Evolutionary conservation across 2,113 vertebrate genomes (phyloP).

Genomic region (Alexandromys fortis): DNA sequence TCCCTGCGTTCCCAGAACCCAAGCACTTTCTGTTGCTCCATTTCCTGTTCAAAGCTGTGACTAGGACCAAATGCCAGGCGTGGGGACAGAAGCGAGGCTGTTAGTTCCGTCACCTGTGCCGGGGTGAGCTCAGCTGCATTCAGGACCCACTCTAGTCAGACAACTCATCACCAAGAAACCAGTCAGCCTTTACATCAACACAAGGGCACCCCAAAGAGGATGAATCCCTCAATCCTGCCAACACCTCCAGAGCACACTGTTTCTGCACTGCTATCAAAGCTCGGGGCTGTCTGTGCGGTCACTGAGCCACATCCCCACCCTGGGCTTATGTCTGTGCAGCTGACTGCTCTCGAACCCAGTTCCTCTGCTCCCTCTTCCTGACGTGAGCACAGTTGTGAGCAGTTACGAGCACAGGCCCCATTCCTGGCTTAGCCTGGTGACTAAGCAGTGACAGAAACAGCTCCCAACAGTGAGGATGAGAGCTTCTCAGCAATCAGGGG

Average conservation of each 20-base stretch:
- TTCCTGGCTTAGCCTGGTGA: not conserved
- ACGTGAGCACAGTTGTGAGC: too few species aligned
- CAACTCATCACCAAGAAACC: not conserved
- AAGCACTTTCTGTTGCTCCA: not conserved
- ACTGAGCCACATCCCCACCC: not conserved
- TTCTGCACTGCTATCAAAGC: not conserved
- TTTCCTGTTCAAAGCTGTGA: not conserved
- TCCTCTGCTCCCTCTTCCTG: not conserved
- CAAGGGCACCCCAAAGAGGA: not conserved
- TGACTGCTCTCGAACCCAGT: not conserved
- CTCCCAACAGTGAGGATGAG: not conserved
- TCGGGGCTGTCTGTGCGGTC: not conserved
- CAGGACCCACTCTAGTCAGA: not conserved
- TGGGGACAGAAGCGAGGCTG: not conserved
- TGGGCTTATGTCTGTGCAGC: not conserved
- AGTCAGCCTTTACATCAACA: not conserved
- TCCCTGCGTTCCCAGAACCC: not conserved
- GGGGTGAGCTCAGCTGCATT: not conserved
- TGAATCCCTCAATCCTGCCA: not conserved
- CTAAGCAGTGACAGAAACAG: not conserved
- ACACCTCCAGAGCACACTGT: not conserved
- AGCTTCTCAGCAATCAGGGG: not conserved
- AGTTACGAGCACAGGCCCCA: not conserved
- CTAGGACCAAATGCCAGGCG: not conserved
- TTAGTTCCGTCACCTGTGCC: not conserved